Evolutionary conservation across 2,888 invertebrate species (phyloP), one percentile per base, ranked within the genome.

Genomic region (Cerastis leucographa): DNA sequence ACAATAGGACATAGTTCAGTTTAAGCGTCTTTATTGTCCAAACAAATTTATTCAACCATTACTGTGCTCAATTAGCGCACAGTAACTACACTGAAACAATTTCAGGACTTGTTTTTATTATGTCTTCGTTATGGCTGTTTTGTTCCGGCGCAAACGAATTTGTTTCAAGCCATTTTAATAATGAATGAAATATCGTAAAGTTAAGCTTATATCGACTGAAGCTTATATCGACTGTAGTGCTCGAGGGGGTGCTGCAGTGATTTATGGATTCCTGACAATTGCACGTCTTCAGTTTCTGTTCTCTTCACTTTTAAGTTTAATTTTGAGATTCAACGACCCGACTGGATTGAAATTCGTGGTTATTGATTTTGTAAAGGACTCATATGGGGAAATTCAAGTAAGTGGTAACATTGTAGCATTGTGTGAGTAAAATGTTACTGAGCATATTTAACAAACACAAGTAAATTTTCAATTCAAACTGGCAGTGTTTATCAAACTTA

Each of bases 1-100:
- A 94, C 95, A 95, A 95, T 94, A 94, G 94, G 92, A 93, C 94
- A 94, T 94, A 95, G 95, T 96, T 95, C 94, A 94, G 94, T 94
- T 94, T 93, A 94, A 94, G 92, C 93, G 93, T 94, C 95, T 94
- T 95, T 95, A 95, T 94, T 93, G 94, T 93, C 91, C 92, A 93
- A 94, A 95, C 94, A 94, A 95, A 94, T 95, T 95, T 94, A 94
- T 94, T 94, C 93, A 93, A 93, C 95, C 93, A 94, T 94, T 94
- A 94, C 92, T 91, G 91, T 87, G 92, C 93, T 93, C 94, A 94
- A 95, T 95, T 95, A 93, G 92, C 87, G 91, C 87, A 89, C 90
- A 87, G 90, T 90, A 91, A 89, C 87, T 90, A 92, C 90, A 89
- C 90, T 88, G 88, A 88, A 88, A 89, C 86, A 87, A 86, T 89